Conservation (phyloP, 2,888 invertebrate genomes). For the Scaptomyza flava region DNA sequence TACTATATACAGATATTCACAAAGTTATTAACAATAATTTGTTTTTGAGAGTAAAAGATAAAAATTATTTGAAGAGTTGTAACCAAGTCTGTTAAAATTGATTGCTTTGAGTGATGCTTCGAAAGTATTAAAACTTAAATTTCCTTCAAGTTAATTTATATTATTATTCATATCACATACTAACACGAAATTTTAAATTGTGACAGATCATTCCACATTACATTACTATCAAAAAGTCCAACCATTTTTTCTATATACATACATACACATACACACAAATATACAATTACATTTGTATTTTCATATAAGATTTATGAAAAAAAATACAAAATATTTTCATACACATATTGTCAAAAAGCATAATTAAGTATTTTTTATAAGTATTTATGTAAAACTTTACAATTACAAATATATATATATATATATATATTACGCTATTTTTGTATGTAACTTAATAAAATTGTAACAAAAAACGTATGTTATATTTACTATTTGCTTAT, state of each 20-base stretch:
- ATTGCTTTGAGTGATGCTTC: constrained; percentile 1
- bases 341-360: constrained; percentile 59
- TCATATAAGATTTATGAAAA: constrained; percentile 33
- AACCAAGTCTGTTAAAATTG: not conserved
- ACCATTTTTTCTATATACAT: constrained; percentile 21
- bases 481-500: constrained; percentile 18
- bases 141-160: not conserved
- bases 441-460: constrained; percentile 79
- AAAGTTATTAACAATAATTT: not conserved
- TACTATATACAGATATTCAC: constrained; percentile 9
- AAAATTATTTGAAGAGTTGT: not conserved
- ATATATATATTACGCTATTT: constrained; percentile 60
- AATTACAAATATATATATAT: constrained; percentile 39
- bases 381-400: constrained; percentile 38
- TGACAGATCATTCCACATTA: constrained; percentile 24
- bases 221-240: constrained; percentile 25
- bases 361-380: constrained; percentile 61
- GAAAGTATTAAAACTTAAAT: not conserved
- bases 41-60: not conserved
- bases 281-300: constrained; percentile 51
- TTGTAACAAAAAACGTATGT: constrained; percentile 63
- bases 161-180: constrained; percentile 40
- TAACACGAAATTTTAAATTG: constrained; percentile 24
- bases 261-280: constrained; percentile 12
- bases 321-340: constrained; percentile 61